These are phyloP conservation scores for Podarcis muralis DNA, from an alignment of 2,113 vertebrate species.

Conservation along the genomic window DNA sequence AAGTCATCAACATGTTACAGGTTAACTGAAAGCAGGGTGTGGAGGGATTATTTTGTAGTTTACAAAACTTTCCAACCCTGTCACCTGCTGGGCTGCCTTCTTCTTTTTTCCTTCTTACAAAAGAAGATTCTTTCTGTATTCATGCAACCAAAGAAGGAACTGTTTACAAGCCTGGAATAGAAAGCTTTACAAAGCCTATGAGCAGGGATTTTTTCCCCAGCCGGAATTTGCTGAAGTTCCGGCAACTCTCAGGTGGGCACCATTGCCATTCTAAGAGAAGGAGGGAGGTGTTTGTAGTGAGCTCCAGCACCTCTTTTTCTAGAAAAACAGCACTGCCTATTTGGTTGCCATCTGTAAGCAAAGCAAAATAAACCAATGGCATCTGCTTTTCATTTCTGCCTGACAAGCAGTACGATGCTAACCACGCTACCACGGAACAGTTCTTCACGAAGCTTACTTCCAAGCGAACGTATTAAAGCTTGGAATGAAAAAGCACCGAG, in stretches of 20 bases:
- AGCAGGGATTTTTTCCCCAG: no score
- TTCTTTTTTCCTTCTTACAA: no score
- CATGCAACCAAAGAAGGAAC: neutral
- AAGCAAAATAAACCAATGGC: conserved; percentile 10
- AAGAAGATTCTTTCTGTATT: neutral
- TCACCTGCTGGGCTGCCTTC: neutral
- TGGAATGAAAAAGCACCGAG: neutral
- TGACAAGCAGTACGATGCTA: neutral
- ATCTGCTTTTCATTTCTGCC: neutral
- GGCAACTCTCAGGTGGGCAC: no score
- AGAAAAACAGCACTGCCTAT: neutral
- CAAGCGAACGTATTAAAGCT: neutral
- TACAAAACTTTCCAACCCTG: neutral
- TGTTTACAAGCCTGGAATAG: neutral
- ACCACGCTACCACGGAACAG: neutral
- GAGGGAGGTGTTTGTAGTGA: no score
- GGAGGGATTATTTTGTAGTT: neutral
- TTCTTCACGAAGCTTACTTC: neutral
- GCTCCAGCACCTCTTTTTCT: no score
- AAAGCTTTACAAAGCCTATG: neutral
- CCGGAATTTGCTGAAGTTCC: no score
- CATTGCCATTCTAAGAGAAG: no score
- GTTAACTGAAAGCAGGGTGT: neutral
- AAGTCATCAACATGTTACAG: neutral
- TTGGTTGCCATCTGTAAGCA: neutral